Conservation (phyloP, 1,140 invertebrate genomes). For the Drosophila hydei region DNA sequence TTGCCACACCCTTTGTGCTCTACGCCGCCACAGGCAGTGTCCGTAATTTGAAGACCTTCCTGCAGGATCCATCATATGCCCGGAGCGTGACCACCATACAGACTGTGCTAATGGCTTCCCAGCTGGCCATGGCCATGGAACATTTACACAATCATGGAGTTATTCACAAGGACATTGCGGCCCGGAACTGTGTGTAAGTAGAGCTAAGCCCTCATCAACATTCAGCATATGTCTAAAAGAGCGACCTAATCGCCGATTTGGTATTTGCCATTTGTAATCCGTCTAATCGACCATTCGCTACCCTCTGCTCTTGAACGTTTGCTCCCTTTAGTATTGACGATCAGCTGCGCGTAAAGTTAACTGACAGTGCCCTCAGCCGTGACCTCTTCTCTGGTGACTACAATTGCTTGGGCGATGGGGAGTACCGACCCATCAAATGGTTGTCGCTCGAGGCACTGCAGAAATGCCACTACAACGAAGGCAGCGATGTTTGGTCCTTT, state of each 20-base stretch:
- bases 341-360: conserved; percentile 93
- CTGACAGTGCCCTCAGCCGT: conserved; percentile 95
- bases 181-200: conserved; percentile 93
- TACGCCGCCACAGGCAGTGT: conserved; percentile 92
- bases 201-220: background rate
- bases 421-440: conserved; percentile 98
- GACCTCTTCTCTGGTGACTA: conserved; percentile 98
- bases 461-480: conserved; percentile 92
- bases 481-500: conserved; percentile 97
- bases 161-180: conserved; percentile 95
- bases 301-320: background rate
- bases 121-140: conserved; percentile 91
- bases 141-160: conserved; percentile 96
- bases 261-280: background rate
- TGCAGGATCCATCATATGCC: conserved; percentile 85
- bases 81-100: conserved; percentile 95
- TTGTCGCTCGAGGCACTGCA: conserved; percentile 94
- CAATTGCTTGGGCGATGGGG: conserved; percentile 96
- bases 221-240: background rate
- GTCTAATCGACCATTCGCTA: conserved; percentile 8
- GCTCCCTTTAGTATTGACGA: conserved; percentile 88
- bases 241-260: background rate
- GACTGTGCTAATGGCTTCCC: conserved; percentile 96
- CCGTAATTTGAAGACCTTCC: conserved; percentile 94
- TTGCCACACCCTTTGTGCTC: conserved; percentile 93